Evolutionary conservation across 2,888 invertebrate genomes (phyloP), one percentile per base, ranked within the genome.

Genomic region (Clunio marinus): DNA sequence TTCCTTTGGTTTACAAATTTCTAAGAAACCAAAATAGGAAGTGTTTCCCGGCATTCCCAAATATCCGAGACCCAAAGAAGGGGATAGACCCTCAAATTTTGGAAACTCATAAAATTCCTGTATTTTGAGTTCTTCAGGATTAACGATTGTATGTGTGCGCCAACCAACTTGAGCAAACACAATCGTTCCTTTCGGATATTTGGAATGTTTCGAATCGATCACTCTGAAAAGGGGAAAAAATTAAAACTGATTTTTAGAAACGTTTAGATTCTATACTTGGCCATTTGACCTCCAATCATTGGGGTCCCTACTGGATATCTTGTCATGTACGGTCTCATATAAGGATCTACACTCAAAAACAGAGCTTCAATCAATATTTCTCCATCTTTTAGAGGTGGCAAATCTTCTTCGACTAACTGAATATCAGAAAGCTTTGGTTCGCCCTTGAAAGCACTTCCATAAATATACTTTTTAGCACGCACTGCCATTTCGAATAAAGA

Each of bases 301-400:
- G 84, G 83, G n/a, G 79, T 79, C 1, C 87, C 87, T 68, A 82
- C 73, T 73, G 83, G 82, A 72, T 80, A 82, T 28, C 78, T 77
- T 66, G 78, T 78, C 76, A 82, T 80, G 71, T 84, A 85, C 1
- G 82, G 81, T 72, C 87, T 79, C 86, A 87, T 87, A 70, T 88
- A 89, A 0, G 89, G 89, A 76, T 89, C 89, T 22, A 89, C 86
- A 71, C 87, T 88, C 1, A 88, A 74, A 74, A 82, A 88, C 73
- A 85, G 81, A 1, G 88, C 88, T 45, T 37, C 27, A 32, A 41
- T 24, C 4, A 65, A 25, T 10, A 58, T n/a, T 51, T 69, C 68
- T 4, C 68, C 68, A 20, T 68, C 58, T 37, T 68, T 68, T 2
- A 68, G 27, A 8, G 37, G 25, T 7, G 24, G 58, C 20, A 68